Conservation (phyloP, 2,113 vertebrate species). For the Maylandia zebra region DNA sequence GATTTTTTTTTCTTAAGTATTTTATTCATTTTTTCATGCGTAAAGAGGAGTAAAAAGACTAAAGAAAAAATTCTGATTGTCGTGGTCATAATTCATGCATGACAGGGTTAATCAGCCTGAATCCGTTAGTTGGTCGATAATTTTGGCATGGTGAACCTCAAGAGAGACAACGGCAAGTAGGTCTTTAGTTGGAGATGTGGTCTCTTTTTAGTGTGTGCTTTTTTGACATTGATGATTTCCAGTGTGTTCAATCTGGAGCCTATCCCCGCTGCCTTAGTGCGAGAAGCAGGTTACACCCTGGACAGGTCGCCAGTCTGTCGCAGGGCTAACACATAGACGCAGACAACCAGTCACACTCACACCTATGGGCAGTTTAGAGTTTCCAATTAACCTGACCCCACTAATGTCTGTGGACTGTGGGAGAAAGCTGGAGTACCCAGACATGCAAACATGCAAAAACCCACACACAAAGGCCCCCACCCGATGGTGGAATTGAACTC, state of each 20-base stretch:
- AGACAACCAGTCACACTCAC: not conserved
- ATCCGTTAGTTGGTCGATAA: not conserved
- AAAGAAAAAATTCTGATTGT: not conserved
- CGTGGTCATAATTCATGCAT: not conserved
- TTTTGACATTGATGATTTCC: not conserved
- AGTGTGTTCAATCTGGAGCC: rapidly evolving
- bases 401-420: not conserved
- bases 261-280: not conserved
- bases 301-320: not conserved
- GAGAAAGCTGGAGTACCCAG: not conserved
- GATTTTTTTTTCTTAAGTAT: not conserved
- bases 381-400: not conserved
- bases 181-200: not conserved
- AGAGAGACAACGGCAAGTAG: not conserved
- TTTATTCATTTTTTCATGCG: not conserved
- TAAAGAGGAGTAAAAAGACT: not conserved
- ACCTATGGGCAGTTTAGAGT: not conserved
- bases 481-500: not conserved
- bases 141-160: not conserved
- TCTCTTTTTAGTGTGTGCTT: not conserved
- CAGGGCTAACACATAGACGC: not conserved
- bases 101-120: not conserved
- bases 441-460: not conserved
- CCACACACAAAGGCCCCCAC: not conserved
- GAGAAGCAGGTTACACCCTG: not conserved